Percentiles rank a stretch among this genome's conserved stretches.
Conservation (phyloP, 2,888 invertebrate genomes). For the Caradrina kadenii region DNA sequence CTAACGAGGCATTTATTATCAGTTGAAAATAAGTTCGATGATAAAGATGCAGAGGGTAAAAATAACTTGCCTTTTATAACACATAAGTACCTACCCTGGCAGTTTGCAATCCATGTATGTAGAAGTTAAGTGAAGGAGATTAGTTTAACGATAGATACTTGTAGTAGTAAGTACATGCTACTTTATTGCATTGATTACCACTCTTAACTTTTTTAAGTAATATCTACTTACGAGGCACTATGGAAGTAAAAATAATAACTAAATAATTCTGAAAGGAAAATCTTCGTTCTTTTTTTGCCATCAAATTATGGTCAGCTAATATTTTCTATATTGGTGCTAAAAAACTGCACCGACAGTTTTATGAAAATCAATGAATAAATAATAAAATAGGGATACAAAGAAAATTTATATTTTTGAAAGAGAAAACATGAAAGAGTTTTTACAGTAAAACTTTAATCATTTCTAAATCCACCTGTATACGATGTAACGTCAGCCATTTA, state of each 20-base stretch:
- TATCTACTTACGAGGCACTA: background rate
- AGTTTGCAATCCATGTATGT: conserved; percentile 15
- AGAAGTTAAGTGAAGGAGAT: conserved; percentile 12
- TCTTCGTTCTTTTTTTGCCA: no score
- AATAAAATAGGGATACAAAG: no score
- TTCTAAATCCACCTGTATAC: conserved; percentile 36
- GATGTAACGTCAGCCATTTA: conserved; percentile 23
- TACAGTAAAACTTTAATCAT: background rate
- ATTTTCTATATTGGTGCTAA: no score
- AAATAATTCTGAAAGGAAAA: no score
- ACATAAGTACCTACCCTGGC: background rate
- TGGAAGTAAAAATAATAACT: background rate
- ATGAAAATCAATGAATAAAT: background rate
- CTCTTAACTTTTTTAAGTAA: conserved; percentile 2
- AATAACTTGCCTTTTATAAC: background rate
- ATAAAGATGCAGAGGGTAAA: conserved; percentile 1
- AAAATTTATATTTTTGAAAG: background rate
- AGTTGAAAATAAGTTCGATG: no score
- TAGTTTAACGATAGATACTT: conserved; percentile 30
- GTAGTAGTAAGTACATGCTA: conserved; percentile 10
- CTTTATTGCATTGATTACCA: conserved; percentile 25
- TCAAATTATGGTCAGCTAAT: no score
- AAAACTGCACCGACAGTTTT: no score
- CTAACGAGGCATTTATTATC: no score
- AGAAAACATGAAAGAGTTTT: conserved; percentile 10